Evolutionary conservation across 2,797 vertebrate genomes (phyloP), one percentile per base, ranked within the genome.

Genomic region (Lates japonicus): DNA sequence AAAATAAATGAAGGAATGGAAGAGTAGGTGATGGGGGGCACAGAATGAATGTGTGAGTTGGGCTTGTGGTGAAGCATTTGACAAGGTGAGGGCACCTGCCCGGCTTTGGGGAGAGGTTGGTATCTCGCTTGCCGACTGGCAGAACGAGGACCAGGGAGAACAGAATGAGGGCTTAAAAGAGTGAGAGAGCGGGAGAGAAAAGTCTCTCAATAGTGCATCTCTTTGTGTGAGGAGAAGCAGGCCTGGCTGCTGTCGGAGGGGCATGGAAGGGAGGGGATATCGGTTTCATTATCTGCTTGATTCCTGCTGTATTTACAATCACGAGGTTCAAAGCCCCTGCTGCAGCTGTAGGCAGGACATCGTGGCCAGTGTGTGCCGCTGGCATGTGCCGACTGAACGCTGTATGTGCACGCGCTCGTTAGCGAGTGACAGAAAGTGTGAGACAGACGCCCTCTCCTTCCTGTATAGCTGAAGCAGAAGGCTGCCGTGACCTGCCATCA

Each of bases 81-180:
- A 95, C 95, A 95, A 94, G 94, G 91, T 92, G 87, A 95, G 93
- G 95, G 95, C 95, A 95, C 74, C 82, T 95, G 95, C 94, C 95
- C 94, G 90, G 94, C 93, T 92, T 93, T 93, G 92, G 95, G 92
- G 94, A 95, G 93, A 93, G 92, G 93, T 92, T 96, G 95, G 95
- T 95, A 95, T 85, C 88, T 87, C 81, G 95, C 94, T 91, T 81
- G 83, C 90, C 87, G 85, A 94, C 92, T 94, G 94, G 94, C 93
- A 94, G 90, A 93, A 93, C 85, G 90, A 87, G 86, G 89, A 88
- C 82, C 85, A 49, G 85, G 78, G 88, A 93, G 92, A 95, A 94
- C 95, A 94, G 93, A 94, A 92, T 85, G 88, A 84, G 81, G 84
- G 68, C n/a, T n/a, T n/a, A n/a, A n/a, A n/a, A n/a, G n/a, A n/a